These are phyloP conservation scores for Ptychochromis oligacanthus DNA, from an alignment of 2,113 vertebrate species.

Conservation along the genomic window DNA sequence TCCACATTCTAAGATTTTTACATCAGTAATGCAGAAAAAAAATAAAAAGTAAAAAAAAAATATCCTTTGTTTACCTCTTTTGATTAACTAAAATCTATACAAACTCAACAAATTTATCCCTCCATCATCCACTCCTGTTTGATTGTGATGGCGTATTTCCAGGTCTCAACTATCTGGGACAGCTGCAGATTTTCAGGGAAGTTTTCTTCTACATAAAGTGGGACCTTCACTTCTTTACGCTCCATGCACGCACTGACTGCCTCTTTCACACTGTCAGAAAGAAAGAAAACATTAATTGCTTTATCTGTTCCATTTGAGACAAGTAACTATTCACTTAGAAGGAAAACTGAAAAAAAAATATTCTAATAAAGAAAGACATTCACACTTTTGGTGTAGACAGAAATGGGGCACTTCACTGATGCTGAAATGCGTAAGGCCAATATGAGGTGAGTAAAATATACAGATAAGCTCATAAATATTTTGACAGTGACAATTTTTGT, in stretches of 20 bases:
- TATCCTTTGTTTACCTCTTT: background rate
- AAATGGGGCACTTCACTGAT: background rate
- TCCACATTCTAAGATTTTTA: fast-evolving
- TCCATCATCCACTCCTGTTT: slow-evolving; percentile 64
- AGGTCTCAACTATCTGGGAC: slow-evolving; percentile 74
- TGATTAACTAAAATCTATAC: background rate
- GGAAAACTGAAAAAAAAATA: background rate
- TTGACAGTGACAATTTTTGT: background rate
- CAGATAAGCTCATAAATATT: background rate
- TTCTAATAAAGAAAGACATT: background rate
- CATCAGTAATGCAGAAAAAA: background rate
- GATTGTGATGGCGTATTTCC: slow-evolving; percentile 76
- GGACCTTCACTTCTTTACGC: slow-evolving; percentile 66
- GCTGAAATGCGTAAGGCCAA: background rate
- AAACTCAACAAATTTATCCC: fast-evolving
- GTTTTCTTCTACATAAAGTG: slow-evolving; percentile 56
- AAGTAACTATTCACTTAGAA: background rate
- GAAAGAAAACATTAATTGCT: background rate
- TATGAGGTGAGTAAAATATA: background rate
- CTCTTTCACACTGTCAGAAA: slow-evolving; percentile 78
- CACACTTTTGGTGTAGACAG: background rate
- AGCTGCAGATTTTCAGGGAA: slow-evolving; percentile 81
- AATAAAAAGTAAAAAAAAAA: background rate
- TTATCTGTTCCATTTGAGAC: fast-evolving
- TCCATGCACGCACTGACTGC: slow-evolving; percentile 77